phyloP scores from a whole-genome alignment of 1,140 invertebrate species.

The Dendroctonus valens region DNA sequence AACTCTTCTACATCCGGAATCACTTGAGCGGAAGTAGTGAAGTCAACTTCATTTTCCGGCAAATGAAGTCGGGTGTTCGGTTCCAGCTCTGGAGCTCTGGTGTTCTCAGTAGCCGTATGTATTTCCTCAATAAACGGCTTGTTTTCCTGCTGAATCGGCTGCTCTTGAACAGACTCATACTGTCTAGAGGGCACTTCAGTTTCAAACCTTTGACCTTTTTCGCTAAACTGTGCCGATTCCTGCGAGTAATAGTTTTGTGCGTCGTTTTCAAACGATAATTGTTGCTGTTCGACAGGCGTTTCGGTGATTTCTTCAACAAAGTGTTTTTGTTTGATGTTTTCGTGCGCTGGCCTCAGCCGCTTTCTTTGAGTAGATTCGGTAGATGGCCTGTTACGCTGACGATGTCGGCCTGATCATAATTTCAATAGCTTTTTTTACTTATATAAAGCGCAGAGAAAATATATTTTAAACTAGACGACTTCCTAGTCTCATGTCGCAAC shows the following conservation, averaged over 20 bases:
- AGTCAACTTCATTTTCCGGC: slow-evolving; percentile 45
- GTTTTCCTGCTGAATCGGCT: slow-evolving; percentile 2
- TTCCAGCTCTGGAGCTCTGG: slow-evolving; percentile 10
- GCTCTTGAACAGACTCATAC: slow-evolving; percentile 2
- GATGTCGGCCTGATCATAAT: slow-evolving; percentile 15
- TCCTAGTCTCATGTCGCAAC: not conserved
- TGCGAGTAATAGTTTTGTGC: slow-evolving; percentile 1
- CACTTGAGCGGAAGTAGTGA: slow-evolving; percentile 18
- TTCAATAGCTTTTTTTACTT: not conserved
- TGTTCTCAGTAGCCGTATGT: not conserved
- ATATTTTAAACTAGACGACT: not conserved
- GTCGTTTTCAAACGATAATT: slow-evolving; percentile 9
- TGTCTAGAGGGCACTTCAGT: not conserved
- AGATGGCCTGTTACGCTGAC: slow-evolving; percentile 13
- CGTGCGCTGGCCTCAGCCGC: slow-evolving; percentile 11
- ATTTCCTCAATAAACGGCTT: slow-evolving; percentile 30
- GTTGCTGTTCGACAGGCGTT: slow-evolving; percentile 17
- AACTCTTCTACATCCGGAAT: slow-evolving; percentile 8
- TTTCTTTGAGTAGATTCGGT: slow-evolving; percentile 14
- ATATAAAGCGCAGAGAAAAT: not conserved
- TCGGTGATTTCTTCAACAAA: slow-evolving; percentile 21
- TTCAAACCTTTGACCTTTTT: too few species aligned
- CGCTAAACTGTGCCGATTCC: slow-evolving; percentile 12
- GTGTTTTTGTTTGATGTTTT: slow-evolving; percentile 8
- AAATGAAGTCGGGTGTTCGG: slow-evolving; percentile 19